Conservation (phyloP, 2,888 invertebrate genomes). For the Dinocampus coccinellae region DNA sequence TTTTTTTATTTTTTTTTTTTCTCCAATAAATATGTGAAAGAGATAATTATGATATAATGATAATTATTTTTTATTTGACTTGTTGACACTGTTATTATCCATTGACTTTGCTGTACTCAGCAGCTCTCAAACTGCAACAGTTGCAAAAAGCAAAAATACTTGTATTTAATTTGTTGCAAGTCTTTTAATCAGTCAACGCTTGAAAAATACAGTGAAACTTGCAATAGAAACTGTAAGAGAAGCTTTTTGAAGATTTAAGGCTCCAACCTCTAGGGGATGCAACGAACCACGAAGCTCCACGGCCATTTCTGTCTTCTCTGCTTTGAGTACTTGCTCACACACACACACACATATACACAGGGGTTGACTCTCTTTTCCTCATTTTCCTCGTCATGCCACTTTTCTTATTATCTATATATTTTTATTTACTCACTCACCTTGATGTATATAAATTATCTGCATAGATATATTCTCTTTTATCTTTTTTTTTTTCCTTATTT, state of each 20-base stretch:
- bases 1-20: too few species aligned
- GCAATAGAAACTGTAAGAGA: slow-evolving; percentile 37
- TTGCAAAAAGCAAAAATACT: slow-evolving; percentile 38
- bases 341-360: too few species aligned
- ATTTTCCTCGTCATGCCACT: neutral
- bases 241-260: slow-evolving; percentile 50
- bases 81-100: neutral
- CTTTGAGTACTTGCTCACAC: slow-evolving; percentile 18
- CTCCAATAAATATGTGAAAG: too few species aligned
- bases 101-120: neutral
- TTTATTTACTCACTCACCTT: neutral
- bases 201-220: neutral
- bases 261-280: neutral
- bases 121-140: neutral
- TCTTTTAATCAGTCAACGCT: slow-evolving; percentile 55
- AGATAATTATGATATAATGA: too few species aligned
- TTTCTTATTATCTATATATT: neutral
- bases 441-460: neutral
- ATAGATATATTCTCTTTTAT: slow-evolving; percentile 7
- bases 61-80: neutral
- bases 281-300: slow-evolving; percentile 25
- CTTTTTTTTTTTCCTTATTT: too few species aligned
- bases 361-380: neutral
- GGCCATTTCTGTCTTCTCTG: neutral
- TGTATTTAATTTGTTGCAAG: slow-evolving; percentile 55